Conservation (phyloP, 1,140 invertebrate species). For the Cryptotermes secundus region DNA sequence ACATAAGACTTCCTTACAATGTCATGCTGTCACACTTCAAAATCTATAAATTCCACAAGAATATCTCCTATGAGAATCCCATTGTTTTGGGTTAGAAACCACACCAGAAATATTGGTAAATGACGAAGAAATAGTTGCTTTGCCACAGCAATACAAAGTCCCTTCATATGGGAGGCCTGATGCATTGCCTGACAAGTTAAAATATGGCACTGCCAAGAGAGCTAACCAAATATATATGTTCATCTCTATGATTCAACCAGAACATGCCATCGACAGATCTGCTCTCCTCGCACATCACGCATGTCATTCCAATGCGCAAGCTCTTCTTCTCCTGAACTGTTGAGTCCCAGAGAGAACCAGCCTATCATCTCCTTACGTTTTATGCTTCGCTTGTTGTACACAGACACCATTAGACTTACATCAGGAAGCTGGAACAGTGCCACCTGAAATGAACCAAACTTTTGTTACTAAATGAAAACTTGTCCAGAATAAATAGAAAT, state of each 20-base stretch:
- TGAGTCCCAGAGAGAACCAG: conserved; percentile 90
- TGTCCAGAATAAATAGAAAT: too few relatives aligned
- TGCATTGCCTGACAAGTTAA: background rate
- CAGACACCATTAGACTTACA: conserved; percentile 89
- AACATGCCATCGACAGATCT: conserved; percentile 75
- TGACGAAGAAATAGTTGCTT: background rate
- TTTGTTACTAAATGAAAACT: too few relatives aligned
- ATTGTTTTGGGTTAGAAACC: background rate
- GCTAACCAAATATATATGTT: background rate
- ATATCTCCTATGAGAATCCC: background rate
- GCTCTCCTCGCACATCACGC: conserved; percentile 67
- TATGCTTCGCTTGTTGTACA: conserved; percentile 88
- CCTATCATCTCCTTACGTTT: conserved; percentile 96
- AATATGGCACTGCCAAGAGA: background rate
- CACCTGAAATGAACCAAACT: conserved; percentile 58
- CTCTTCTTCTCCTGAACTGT: conserved; percentile 89
- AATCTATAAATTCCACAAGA: background rate
- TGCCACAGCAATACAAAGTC: background rate
- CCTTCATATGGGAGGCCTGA: background rate
- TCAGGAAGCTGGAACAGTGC: conserved; percentile 94
- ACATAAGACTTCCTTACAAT: background rate
- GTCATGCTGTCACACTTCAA: background rate
- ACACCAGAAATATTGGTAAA: background rate
- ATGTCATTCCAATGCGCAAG: conserved; percentile 94
- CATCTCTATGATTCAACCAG: conserved; percentile 52